A percentile compares a stretch with the other conserved stretches of the same genome.
Conservation (phyloP, 1,140 invertebrate species). For the Alviniconcha marisindica region DNA sequence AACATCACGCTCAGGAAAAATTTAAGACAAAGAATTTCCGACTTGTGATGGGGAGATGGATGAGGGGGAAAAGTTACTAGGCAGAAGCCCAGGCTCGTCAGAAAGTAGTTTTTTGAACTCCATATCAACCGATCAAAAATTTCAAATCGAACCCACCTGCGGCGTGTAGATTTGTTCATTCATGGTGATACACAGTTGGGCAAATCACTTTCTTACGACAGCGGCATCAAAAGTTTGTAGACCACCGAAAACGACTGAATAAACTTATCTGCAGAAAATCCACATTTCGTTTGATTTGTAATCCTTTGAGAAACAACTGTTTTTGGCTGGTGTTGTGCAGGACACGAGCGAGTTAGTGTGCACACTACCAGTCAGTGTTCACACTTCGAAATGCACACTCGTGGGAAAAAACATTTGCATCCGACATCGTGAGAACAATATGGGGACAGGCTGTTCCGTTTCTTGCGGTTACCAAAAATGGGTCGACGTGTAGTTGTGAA, state of each 20-base stretch:
- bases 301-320: too few relatives aligned
- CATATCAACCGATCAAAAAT: not conserved
- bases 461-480: not conserved
- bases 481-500: not conserved
- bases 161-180: constrained; percentile 33
- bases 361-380: constrained; percentile 32
- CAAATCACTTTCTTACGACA: not conserved
- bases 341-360: constrained; percentile 14
- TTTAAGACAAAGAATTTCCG: not conserved
- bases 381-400: constrained; percentile 56
- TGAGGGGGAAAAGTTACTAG: too few relatives aligned
- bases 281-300: too few relatives aligned
- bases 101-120: too few relatives aligned
- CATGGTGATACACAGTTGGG: constrained; percentile 12
- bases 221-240: too few relatives aligned
- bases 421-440: constrained; percentile 74
- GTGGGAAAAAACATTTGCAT: constrained; percentile 75
- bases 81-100: too few relatives aligned
- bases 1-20: not conserved
- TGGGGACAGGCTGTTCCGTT: constrained; percentile 59
- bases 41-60: too few relatives aligned
- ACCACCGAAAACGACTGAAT: too few relatives aligned
- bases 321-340: not conserved
- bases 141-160: constrained; percentile 33
- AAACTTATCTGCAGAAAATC: too few relatives aligned